Base-by-base conservation (phyloP, 2,888 invertebrate genomes). In the Lycophotia porphyrea region DNA sequence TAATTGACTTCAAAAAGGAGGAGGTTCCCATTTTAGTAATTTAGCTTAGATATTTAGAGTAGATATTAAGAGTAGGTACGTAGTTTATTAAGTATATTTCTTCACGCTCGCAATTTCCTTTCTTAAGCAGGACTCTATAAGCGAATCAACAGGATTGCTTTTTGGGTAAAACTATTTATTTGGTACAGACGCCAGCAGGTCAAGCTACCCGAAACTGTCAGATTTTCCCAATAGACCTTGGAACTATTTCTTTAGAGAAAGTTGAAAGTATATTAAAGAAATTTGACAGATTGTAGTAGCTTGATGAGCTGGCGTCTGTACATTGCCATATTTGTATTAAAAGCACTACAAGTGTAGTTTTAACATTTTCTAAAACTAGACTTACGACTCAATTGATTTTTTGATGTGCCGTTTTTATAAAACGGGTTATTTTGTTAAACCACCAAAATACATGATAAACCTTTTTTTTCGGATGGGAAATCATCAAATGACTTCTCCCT, bases 61-160 rank as follows among this genome's bases (percentile, higher is more conserved):
- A 66, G 31, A 55, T 55, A 68, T 24, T 34, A 21, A 13, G n/a
- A n/a, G 2, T 74, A 68, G 11, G 1, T 74, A 68, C 8, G 1
- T 74, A 71, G 42, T 44, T 34, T 61, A n/a, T 49, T 71, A 52
- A 52, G 11, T 72, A 63, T 63, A 64, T 47, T 21, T 71, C 66
- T 82, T 82, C 73, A 76, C 44, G 82, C 86, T 78, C 74, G 86
- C 85, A 52, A 69, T 68, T 60, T 47, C 36, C 64, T 69, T 69
- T 52, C 21, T 27, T 47, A 61, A 66, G 78, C 85, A 73, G 78
- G 82, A 82, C 82, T 82, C 68, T 85, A n/a, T n/a, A 76, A 66
- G 76, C 58, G 34, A 8, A 9, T 36, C 24, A 61, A 24, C 24
- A 61, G 34, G 24, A 36, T 34, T 68, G 13, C 34, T 34, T 44